Conservation (phyloP, 2,888 invertebrate species). For the Rapana venosa region DNA sequence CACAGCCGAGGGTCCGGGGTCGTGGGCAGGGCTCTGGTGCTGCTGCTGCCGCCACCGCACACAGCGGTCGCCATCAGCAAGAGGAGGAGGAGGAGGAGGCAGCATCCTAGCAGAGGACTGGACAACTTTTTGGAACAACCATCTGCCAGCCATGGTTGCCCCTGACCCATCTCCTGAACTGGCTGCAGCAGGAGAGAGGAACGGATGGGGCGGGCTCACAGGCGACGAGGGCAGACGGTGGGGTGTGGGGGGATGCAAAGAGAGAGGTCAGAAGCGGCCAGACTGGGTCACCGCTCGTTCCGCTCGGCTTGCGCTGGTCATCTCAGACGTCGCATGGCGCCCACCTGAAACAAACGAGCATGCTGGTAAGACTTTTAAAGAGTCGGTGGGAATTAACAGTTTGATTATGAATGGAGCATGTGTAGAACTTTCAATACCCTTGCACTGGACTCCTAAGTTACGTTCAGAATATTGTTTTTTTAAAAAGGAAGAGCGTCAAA, state of each 20-base stretch:
- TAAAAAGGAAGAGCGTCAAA: no score
- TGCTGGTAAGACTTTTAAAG: neutral
- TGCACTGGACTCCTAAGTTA: no score
- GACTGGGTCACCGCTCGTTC: neutral
- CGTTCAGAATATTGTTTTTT: no score
- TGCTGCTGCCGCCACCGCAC: neutral
- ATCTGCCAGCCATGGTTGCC: constrained; percentile 31
- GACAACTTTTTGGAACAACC: neutral
- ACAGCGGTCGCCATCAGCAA: neutral
- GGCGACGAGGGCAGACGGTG: neutral
- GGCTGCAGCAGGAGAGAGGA: neutral
- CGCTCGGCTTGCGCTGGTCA: constrained; percentile 18
- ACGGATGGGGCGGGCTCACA: neutral
- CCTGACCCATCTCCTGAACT: constrained; percentile 32
- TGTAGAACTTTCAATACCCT: no score
- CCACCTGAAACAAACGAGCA: neutral
- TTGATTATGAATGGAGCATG: no score
- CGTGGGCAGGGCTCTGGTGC: neutral
- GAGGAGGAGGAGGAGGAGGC: neutral
- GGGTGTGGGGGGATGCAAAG: neutral
- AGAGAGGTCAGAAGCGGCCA: neutral
- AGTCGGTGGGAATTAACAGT: no score
- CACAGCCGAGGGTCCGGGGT: constrained; percentile 27
- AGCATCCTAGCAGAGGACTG: neutral
- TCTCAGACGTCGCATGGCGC: neutral